phyloP scores from a whole-genome alignment of 2,113 vertebrate species.

The Typhlomys cinereus region DNA sequence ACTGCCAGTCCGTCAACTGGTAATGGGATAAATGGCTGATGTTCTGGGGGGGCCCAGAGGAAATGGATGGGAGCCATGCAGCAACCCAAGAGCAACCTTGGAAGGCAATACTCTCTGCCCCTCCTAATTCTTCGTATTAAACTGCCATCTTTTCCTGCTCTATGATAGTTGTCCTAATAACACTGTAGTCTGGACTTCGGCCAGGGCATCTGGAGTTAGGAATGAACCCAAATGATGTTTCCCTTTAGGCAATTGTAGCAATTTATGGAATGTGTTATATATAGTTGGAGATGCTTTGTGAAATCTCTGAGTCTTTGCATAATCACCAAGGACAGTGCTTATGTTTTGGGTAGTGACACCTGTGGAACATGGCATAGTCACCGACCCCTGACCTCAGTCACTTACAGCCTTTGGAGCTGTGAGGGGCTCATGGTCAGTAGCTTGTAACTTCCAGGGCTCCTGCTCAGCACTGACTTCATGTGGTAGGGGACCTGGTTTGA shows the following conservation, averaged over 20 bases:
- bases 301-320: conserved; percentile 24
- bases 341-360: background rate
- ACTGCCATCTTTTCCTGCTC: background rate
- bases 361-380: background rate
- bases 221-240: conserved; percentile 47
- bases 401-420: background rate
- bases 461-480: background rate
- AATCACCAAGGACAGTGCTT: background rate
- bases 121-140: conserved; percentile 9
- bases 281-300: conserved; percentile 17
- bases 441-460: background rate
- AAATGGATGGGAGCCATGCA: background rate
- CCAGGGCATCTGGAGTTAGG: background rate
- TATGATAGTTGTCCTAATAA: conserved; percentile 9
- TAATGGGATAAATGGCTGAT: background rate
- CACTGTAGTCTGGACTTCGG: conserved; percentile 25
- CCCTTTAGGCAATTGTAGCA: background rate
- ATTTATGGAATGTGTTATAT: background rate
- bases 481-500: background rate
- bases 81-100: background rate
- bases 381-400: background rate
- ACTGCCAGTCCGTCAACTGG: background rate
- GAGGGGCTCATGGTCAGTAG: background rate
- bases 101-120: background rate
- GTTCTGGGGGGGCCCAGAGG: background rate